phyloP scores from a whole-genome alignment of 2,888 invertebrate genomes.

The Caenorhabditis zanzibari region DNA sequence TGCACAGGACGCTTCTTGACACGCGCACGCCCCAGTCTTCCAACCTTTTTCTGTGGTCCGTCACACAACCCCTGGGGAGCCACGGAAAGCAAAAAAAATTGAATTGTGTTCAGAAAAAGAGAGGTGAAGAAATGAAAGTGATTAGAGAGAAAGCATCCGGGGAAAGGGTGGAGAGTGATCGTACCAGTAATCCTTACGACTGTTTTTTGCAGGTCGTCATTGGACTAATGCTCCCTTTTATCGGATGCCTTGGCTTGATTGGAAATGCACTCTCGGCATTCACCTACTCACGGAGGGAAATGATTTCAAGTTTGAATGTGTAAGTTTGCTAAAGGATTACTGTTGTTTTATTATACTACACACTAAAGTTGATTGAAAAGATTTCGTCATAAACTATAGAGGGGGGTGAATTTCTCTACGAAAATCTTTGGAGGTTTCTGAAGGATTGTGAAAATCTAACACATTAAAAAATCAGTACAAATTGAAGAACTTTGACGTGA shows the following conservation, averaged over 20 bases:
- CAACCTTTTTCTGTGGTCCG: slow-evolving; percentile 45
- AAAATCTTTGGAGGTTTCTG: too few species aligned
- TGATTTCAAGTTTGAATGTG: slow-evolving; percentile 81
- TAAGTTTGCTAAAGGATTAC: slow-evolving; percentile 53
- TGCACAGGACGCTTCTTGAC: slow-evolving; percentile 47
- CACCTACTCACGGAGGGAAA: slow-evolving; percentile 79
- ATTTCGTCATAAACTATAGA: too few species aligned
- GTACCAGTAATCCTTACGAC: slow-evolving; percentile 34
- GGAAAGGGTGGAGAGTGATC: slow-evolving; percentile 4
- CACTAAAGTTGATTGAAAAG: not conserved
- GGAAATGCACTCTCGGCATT: slow-evolving; percentile 81
- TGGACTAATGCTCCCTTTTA: slow-evolving; percentile 79
- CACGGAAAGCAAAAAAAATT: slow-evolving; percentile 34
- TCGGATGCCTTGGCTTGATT: slow-evolving; percentile 80
- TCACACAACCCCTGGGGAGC: slow-evolving; percentile 47
- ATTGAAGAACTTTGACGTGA: slow-evolving; percentile 24
- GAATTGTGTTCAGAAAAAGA: slow-evolving; percentile 40
- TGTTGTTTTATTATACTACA: not conserved
- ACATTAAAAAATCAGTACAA: not conserved
- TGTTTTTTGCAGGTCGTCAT: slow-evolving; percentile 77
- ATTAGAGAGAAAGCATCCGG: slow-evolving; percentile 24
- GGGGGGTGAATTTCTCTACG: too few species aligned
- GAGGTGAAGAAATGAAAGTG: slow-evolving; percentile 41
- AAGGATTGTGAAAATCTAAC: too few species aligned
- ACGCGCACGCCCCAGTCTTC: slow-evolving; percentile 28